Evolutionary conservation across 2,113 vertebrate genomes (phyloP), one percentile per base, ranked within the genome.

Genomic region (Alces alces): DNA sequence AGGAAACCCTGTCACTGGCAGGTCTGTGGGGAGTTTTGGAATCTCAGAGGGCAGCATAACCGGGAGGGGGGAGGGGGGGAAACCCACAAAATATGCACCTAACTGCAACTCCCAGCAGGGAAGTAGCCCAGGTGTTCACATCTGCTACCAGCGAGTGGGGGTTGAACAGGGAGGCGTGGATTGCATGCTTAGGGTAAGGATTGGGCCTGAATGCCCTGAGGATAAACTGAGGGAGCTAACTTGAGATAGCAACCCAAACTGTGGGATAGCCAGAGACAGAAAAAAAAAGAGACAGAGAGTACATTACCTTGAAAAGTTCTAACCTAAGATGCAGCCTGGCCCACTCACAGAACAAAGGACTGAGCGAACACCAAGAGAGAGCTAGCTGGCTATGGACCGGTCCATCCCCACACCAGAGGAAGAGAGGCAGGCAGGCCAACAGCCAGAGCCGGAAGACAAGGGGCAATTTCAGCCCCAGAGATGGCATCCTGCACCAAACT

Each of bases 61-160:
- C 0, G 6, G 28, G 28, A 7, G 28, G 6, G 28, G 6, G 10
- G n/a, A n/a, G 45, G 47, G 11, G 15, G 15, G 5, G 1, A 6
- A 52, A 16, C 50, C 15, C 52, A 52, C 52, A 52, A 15, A 52
- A 36, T 36, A 66, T 11, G 64, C 64, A 36, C 64, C 17, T 66
- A 66, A 66, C 33, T 36, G 33, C 33, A 66, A 66, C 17, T 66
- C 8, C 33, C 64, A 66, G 33, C 64, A 66, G 17, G 36, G 17
- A 36, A 36, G 64, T 11, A 66, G 33, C 17, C 33, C 64, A 66
- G 64, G 36, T 9, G 8, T 66, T 66, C 33, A 4, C 64, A 66
- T 66, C 64, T 0, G 0, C 33, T 36, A 66, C 64, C 33, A 66
- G 17, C 1, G 17, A 66, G 64, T 10, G 8, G 8, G 33, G 16